Conservation (phyloP, 2,113 vertebrate genomes). For the Centrocercus urophasianus region DNA sequence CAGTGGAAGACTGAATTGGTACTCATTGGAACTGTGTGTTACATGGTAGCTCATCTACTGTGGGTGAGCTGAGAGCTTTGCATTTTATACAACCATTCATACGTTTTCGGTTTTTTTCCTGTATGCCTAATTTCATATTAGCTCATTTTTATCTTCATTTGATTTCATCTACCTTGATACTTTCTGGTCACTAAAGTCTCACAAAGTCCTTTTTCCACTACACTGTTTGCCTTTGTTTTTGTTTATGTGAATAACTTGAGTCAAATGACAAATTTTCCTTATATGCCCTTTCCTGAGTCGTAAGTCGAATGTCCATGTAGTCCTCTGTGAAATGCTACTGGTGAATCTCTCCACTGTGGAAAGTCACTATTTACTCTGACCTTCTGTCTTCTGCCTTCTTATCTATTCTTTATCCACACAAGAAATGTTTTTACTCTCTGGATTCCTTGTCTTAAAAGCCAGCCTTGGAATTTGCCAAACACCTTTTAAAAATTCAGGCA, state of each 20-base stretch:
- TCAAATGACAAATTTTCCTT: too few species aligned
- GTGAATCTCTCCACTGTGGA: not conserved
- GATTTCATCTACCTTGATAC: not conserved
- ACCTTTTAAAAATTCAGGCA: not conserved
- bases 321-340: not conserved
- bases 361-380: not conserved
- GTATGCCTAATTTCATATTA: not conserved
- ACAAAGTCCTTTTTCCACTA: not conserved
- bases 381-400: not conserved
- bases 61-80: not conserved
- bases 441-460: not conserved
- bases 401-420: not conserved
- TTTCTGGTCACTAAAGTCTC: not conserved
- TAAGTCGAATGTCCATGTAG: not conserved
- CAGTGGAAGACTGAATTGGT: not conserved
- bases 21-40: not conserved
- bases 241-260: not conserved
- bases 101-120: not conserved
- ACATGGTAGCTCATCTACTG: not conserved
- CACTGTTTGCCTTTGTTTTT: not conserved
- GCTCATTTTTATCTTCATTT: not conserved
- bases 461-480: not conserved
- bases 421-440: not conserved
- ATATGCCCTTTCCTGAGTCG: not conserved
- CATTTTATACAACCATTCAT: not conserved